A percentile compares a stretch with the other conserved stretches of the same genome.
Conservation (phyloP, 2,797 vertebrate species). For the Lacerta viridis region DNA sequence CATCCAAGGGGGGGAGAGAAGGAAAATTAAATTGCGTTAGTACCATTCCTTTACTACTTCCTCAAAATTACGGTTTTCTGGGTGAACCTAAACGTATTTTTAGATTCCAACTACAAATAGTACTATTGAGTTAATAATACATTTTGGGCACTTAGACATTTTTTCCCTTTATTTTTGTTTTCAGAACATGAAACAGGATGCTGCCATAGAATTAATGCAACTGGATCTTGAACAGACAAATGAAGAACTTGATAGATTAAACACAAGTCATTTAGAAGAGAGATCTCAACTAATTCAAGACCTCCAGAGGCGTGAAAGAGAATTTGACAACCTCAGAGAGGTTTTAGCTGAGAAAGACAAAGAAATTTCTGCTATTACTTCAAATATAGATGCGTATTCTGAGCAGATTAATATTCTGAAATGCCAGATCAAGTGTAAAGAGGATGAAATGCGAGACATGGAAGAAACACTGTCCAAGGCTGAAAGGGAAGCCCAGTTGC, state of each 20-base stretch:
- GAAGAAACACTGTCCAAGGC: conserved; percentile 84
- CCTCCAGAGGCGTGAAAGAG: conserved; percentile 91
- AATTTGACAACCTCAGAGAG: conserved; percentile 90
- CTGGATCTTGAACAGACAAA: conserved; percentile 90
- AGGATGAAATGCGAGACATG: conserved; percentile 83
- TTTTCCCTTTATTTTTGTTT: conserved; percentile 46
- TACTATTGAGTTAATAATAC: not conserved
- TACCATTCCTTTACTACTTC: not conserved
- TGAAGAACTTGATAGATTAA: conserved; percentile 92
- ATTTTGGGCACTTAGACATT: not conserved
- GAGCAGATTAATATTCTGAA: conserved; percentile 87
- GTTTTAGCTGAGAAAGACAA: conserved; percentile 86
- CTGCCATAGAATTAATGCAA: conserved; percentile 82
- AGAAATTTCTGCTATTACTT: conserved; percentile 83
- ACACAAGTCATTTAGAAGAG: conserved; percentile 88
- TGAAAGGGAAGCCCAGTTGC: conserved; percentile 80
- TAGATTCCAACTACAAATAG: not conserved
- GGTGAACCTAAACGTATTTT: not conserved
- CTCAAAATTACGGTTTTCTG: not conserved
- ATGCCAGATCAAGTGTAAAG: conserved; percentile 85
- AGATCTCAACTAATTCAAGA: conserved; percentile 91
- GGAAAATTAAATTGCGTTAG: not conserved
- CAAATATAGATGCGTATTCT: conserved; percentile 84
- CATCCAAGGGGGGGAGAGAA: too few species aligned
- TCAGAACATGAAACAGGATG: conserved; percentile 89